Evolutionary conservation across 2,797 vertebrate species (phyloP).

Genomic region (Fratercula arctica): DNA sequence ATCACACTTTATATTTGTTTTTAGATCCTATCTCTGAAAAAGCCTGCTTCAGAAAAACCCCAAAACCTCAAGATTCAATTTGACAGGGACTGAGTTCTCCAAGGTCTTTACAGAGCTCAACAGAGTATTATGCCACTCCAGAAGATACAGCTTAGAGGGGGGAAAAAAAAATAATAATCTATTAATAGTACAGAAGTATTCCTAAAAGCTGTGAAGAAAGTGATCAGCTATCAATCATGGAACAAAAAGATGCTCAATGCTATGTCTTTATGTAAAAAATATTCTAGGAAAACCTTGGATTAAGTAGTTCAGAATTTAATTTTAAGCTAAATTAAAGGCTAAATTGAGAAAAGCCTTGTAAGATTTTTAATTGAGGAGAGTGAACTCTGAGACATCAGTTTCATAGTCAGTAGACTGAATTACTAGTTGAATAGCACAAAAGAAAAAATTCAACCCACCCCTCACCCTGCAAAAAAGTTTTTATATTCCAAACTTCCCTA

Average conservation of each 20-base stretch:
- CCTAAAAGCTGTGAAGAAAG: neutral
- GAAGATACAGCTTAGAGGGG: neutral
- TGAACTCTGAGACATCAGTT: neutral
- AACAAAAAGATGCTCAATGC: neutral
- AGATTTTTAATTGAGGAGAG: neutral
- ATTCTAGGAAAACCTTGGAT: neutral
- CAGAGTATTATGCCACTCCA: neutral
- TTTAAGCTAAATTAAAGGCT: neutral
- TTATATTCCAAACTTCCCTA: neutral
- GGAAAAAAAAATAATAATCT: neutral
- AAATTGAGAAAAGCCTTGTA: neutral
- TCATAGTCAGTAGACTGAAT: neutral
- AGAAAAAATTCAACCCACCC: neutral
- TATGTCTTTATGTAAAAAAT: neutral
- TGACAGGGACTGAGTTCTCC: neutral
- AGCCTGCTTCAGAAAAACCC: neutral
- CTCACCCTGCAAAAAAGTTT: neutral
- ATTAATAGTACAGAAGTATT: neutral
- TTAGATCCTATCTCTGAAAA: neutral
- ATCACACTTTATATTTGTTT: neutral
- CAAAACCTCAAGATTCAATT: neutral
- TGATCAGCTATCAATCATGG: neutral
- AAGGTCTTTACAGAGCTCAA: neutral
- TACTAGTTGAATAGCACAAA: neutral
- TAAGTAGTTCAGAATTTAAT: neutral